These are phyloP conservation scores for Athripsodes cinereus DNA, from an alignment of 2,888 invertebrate species.

Conservation along the genomic window DNA sequence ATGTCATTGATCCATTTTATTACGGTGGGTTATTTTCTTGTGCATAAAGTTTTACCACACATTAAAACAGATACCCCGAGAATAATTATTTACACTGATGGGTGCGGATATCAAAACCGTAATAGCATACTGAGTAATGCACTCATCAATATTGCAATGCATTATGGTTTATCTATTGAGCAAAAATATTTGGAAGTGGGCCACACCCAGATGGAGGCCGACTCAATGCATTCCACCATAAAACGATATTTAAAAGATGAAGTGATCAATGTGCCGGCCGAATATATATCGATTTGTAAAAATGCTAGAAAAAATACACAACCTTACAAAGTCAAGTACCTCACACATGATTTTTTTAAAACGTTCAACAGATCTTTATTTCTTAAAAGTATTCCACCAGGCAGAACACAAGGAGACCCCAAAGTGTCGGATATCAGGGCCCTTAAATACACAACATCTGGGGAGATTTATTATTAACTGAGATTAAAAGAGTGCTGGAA, in stretches of 20 bases:
- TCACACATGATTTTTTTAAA: conserved; percentile 20
- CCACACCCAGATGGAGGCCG: conserved; percentile 16
- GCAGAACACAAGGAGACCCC: conserved; percentile 20
- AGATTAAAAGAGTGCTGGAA: conserved; percentile 17
- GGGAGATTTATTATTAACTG: conserved; percentile 18
- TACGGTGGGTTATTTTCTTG: neutral
- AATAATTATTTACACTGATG: neutral
- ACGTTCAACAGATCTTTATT: conserved; percentile 10
- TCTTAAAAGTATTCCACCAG: conserved; percentile 21
- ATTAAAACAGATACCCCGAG: neutral
- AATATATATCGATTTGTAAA: conserved; percentile 23
- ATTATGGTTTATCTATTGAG: conserved; percentile 7
- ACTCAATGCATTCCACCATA: conserved; percentile 9
- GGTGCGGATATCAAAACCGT: neutral
- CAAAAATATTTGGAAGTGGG: conserved; percentile 19
- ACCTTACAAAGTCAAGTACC: conserved; percentile 26
- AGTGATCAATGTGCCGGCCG: conserved; percentile 12
- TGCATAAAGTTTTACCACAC: neutral
- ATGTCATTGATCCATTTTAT: no score
- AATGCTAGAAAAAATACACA: conserved; percentile 16
- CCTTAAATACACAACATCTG: conserved; percentile 18
- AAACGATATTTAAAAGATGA: neutral
- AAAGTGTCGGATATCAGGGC: conserved; percentile 21
- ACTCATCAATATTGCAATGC: neutral
- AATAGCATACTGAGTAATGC: neutral